Conservation (phyloP, 2,888 invertebrate genomes). For the Phytoseiulus persimilis region DNA sequence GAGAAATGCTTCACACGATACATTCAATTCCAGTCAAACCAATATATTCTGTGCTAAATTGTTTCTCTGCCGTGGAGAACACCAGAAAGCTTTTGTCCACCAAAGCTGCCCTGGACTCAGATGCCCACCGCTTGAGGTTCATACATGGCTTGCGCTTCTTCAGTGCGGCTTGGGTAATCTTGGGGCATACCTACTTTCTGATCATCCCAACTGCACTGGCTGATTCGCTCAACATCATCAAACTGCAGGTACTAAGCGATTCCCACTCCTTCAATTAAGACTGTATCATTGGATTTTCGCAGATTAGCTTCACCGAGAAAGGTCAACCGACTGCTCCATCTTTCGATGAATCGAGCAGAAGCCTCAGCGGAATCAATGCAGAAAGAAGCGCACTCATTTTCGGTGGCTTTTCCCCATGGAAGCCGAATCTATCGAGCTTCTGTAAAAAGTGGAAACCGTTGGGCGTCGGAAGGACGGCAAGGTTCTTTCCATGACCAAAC, state of each 20-base stretch:
- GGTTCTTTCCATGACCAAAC: neutral
- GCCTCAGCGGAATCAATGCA: too few relatives aligned
- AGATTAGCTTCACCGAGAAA: too few relatives aligned
- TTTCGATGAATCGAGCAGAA: too few relatives aligned
- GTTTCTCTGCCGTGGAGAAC: constrained; percentile 33
- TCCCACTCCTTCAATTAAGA: neutral
- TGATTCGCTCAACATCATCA: constrained; percentile 32
- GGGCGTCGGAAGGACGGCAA: neutral
- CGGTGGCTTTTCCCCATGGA: too few relatives aligned
- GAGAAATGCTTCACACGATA: too few relatives aligned
- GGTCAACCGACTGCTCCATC: too few relatives aligned
- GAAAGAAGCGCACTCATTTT: too few relatives aligned
- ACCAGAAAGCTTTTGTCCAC: constrained; percentile 21
- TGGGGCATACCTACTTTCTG: constrained; percentile 31
- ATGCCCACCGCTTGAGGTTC: constrained; percentile 22
- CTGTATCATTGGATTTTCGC: too few relatives aligned
- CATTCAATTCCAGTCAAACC: neutral
- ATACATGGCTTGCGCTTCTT: constrained; percentile 22
- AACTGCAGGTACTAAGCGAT: constrained; percentile 10
- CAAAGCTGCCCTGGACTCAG: constrained; percentile 12
- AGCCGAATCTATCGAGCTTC: too few relatives aligned
- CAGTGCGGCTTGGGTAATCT: constrained; percentile 21
- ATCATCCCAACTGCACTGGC: constrained; percentile 14
- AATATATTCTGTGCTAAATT: neutral
- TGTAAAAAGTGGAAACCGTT: too few relatives aligned